These are phyloP conservation scores for Anastrepha obliqua DNA, from an alignment of 1,140 invertebrate species.

Conservation along the genomic window DNA sequence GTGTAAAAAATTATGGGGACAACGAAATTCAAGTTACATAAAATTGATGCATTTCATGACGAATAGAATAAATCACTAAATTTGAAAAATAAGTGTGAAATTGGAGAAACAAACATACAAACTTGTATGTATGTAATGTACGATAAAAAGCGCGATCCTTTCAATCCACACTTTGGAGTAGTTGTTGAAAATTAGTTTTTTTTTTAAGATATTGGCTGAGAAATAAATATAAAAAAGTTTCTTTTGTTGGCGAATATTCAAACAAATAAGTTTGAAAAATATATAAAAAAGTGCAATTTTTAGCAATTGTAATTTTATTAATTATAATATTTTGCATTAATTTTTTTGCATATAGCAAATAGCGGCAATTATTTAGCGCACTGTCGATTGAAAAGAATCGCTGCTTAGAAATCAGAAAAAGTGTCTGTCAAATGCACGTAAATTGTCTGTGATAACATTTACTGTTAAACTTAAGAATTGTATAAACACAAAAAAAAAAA, in stretches of 20 bases:
- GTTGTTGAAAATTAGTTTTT: no score
- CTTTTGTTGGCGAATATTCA: no score
- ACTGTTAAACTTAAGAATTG: conserved; percentile 56
- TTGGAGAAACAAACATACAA: neutral
- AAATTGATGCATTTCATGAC: neutral
- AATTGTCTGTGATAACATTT: conserved; percentile 72
- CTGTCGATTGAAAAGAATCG: neutral
- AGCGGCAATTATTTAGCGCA: neutral
- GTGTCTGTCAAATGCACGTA: conserved; percentile 70
- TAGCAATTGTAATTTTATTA: no score
- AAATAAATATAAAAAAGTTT: no score
- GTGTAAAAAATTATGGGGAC: neutral
- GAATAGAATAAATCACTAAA: neutral
- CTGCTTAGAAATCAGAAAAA: conserved; percentile 1
- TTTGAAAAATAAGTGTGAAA: neutral
- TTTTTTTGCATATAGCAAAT: no score
- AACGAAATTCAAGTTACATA: neutral
- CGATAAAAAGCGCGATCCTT: neutral
- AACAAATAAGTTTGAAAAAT: no score
- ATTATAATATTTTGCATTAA: no score
- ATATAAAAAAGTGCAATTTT: no score
- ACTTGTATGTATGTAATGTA: neutral
- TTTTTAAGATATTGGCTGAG: no score
- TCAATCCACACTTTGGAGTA: neutral
- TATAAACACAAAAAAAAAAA: neutral